These are phyloP conservation scores for Lonchura striata DNA, from an alignment of 2,113 vertebrate species.

Conservation along the genomic window DNA sequence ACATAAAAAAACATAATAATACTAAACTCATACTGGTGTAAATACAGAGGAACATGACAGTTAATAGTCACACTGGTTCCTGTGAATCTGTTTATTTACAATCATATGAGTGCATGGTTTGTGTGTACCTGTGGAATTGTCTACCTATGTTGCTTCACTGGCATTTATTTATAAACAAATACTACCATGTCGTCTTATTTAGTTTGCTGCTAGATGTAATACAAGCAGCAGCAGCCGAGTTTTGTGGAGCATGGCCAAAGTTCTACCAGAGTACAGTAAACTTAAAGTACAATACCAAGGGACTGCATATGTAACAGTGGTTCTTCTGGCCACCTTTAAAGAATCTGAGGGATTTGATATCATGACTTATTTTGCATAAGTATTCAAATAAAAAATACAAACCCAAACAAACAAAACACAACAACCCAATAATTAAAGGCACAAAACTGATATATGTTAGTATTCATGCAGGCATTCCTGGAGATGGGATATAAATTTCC, in stretches of 20 bases:
- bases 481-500: not conserved
- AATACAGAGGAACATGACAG: not conserved
- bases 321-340: not conserved
- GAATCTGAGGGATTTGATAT: not conserved
- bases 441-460: not conserved
- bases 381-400: not conserved
- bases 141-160: not conserved
- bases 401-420: not conserved
- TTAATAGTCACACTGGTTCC: not conserved
- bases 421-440: not conserved
- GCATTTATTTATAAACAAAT: not conserved
- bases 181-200: not conserved
- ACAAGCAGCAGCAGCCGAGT: not conserved
- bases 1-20: not conserved
- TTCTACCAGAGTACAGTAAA: not conserved
- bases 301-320: not conserved
- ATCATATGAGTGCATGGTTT: not conserved
- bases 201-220: not conserved
- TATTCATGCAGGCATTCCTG: not conserved
- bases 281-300: not conserved
- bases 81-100: not conserved
- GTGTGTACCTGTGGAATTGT: not conserved
- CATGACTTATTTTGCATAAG: not conserved
- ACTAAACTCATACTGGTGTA: accelerated
- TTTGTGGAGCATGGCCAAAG: not conserved